Conservation (phyloP, 1,140 invertebrate species). For the Himalopsyche phryganea region DNA sequence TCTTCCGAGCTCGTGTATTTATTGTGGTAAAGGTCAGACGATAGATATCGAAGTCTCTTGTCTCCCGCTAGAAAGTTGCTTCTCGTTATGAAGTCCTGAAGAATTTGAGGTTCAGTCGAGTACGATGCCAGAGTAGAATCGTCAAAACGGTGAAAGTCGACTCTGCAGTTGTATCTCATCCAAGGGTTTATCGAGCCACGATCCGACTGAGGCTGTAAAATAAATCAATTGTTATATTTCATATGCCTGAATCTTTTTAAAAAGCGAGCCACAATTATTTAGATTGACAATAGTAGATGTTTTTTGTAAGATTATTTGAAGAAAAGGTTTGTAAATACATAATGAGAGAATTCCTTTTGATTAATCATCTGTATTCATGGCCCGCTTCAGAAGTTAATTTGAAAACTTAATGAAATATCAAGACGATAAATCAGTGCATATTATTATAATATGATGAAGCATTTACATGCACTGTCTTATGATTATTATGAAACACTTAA, state of each 20-base stretch:
- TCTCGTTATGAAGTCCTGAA: slow-evolving; percentile 25
- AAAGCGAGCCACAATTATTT: too few species aligned
- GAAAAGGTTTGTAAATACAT: too few species aligned
- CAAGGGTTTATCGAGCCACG: slow-evolving; percentile 16
- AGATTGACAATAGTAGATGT: too few species aligned
- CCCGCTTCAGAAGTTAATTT: neutral
- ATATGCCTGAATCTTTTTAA: too few species aligned
- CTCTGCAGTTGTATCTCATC: slow-evolving; percentile 12
- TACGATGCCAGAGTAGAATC: slow-evolving; percentile 24
- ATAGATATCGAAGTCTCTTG: slow-evolving; percentile 27
- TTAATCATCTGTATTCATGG: too few species aligned
- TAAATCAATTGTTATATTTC: too few species aligned
- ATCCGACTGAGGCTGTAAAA: slow-evolving; percentile 1
- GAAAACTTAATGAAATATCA: too few species aligned
- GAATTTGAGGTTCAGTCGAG: slow-evolving; percentile 22
- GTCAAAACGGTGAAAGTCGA: slow-evolving; percentile 3
- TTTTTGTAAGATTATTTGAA: too few species aligned
- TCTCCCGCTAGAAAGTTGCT: slow-evolving; percentile 28
- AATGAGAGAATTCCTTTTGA: too few species aligned
- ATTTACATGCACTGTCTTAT: neutral
- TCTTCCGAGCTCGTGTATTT: slow-evolving; percentile 1
- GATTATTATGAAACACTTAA: too few species aligned
- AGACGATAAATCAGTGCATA: too few species aligned
- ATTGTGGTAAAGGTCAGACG: slow-evolving; percentile 21
- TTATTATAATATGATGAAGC: neutral